Conservation (phyloP, 1,140 invertebrate genomes). For the Drosophila novamexicana region DNA sequence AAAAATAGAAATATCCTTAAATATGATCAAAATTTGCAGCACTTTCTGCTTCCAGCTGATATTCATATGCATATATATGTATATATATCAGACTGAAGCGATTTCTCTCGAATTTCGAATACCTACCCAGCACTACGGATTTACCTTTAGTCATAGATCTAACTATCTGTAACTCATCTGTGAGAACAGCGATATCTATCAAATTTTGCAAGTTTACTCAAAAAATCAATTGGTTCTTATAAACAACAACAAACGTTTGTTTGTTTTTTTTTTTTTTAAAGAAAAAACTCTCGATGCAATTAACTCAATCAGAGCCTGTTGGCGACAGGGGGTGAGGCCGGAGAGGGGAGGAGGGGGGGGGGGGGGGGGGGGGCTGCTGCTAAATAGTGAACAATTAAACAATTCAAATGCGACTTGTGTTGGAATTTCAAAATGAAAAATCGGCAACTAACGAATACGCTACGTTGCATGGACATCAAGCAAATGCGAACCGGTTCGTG, state of each 20-base stretch:
- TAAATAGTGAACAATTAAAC: slow-evolving; percentile 51
- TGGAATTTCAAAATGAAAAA: neutral
- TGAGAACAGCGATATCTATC: too few relatives aligned
- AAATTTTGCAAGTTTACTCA: neutral
- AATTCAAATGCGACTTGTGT: slow-evolving; percentile 43
- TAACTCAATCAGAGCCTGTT: slow-evolving; percentile 28
- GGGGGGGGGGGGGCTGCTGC: slow-evolving; percentile 10
- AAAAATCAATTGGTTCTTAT: neutral
- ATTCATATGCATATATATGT: too few relatives aligned
- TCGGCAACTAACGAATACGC: neutral
- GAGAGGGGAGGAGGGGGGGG: neutral
- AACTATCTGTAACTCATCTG: neutral
- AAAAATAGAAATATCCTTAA: too few relatives aligned
- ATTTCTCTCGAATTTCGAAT: too few relatives aligned
- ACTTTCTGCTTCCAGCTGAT: too few relatives aligned
- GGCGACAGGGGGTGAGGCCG: too few relatives aligned
- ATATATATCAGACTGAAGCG: too few relatives aligned
- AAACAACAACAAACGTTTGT: neutral
- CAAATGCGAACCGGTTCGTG: neutral
- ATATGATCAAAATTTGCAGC: too few relatives aligned
- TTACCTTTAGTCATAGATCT: too few relatives aligned
- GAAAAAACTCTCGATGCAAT: slow-evolving; percentile 15
- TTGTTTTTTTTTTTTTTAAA: neutral
- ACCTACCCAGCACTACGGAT: too few relatives aligned
- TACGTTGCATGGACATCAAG: neutral